Conservation (phyloP, 2,888 invertebrate species). For the Drosophila kanekoi region DNA sequence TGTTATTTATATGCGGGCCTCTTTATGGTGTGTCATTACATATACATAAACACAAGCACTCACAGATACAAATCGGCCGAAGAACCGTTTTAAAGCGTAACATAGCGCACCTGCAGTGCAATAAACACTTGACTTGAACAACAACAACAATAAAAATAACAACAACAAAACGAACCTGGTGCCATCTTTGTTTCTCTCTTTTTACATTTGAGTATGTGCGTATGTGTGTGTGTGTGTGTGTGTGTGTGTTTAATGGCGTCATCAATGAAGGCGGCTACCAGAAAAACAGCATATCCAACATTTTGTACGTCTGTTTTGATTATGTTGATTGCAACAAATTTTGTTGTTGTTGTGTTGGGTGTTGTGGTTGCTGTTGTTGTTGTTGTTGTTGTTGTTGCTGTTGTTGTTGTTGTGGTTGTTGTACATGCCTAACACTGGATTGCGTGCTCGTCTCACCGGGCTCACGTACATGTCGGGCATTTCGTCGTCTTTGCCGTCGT, state of each 20-base stretch:
- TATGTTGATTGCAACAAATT: constrained; percentile 78
- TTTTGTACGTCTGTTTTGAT: constrained; percentile 67
- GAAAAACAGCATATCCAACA: constrained; percentile 42
- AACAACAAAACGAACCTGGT: constrained; percentile 21
- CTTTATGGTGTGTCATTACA: constrained; percentile 54
- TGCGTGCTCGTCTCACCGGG: constrained; percentile 39
- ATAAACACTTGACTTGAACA: constrained; percentile 58
- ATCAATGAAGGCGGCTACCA: constrained; percentile 55
- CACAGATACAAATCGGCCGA: constrained; percentile 50
- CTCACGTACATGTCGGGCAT: constrained; percentile 46
- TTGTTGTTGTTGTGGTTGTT: constrained; percentile 26
- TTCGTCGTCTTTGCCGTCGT: constrained; percentile 13
- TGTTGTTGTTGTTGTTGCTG: constrained; percentile 22
- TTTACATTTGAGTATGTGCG: constrained; percentile 5
- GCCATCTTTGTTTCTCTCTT: constrained; percentile 47
- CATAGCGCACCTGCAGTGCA: constrained; percentile 67
- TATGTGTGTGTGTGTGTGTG: constrained; percentile 6
- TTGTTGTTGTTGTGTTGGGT: constrained; percentile 14
- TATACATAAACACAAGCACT: neutral
- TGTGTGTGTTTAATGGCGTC: constrained; percentile 58
- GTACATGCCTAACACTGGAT: constrained; percentile 25
- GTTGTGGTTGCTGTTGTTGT: constrained; percentile 32
- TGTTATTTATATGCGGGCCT: constrained; percentile 57
- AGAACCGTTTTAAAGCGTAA: constrained; percentile 66
- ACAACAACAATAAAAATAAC: constrained; percentile 21